phyloP scores from a whole-genome alignment of 2,113 vertebrate species.

The Chloropsis cyanopogon region DNA sequence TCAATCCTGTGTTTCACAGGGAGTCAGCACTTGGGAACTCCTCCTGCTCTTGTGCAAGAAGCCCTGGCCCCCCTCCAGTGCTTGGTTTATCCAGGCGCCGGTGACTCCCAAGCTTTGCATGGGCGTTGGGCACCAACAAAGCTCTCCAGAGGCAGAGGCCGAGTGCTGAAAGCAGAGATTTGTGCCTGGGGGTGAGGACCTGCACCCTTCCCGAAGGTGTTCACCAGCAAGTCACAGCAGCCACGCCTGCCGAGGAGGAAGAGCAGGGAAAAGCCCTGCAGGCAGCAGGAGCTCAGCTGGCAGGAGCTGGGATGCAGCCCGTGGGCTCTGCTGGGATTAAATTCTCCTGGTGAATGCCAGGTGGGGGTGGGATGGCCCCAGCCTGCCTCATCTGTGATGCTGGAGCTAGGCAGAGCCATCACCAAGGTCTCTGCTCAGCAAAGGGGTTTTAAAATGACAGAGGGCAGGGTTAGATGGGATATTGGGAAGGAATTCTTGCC shows the following conservation, averaged over 20 bases:
- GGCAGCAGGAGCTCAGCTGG: not conserved
- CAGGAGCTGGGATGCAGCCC: not conserved
- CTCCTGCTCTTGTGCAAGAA: conserved; percentile 14
- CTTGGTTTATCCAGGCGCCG: not conserved
- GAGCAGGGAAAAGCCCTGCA: not conserved
- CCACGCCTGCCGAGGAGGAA: not conserved
- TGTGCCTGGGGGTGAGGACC: not conserved
- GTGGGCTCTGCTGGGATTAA: not conserved
- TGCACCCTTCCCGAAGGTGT: not conserved
- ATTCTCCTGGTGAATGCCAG: rapidly evolving
- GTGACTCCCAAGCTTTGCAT: conserved; percentile 34
- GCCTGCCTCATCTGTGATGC: not conserved
- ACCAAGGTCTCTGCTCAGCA: not conserved
- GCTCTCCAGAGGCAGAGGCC: not conserved
- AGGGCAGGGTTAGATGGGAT: not conserved
- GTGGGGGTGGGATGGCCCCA: not conserved
- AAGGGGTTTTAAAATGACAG: not conserved
- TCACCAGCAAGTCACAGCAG: not conserved
- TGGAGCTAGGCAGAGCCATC: not conserved
- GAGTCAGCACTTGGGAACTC: not conserved
- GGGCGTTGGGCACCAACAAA: conserved; percentile 33
- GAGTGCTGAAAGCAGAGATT: not conserved
- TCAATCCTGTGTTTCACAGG: rapidly evolving
- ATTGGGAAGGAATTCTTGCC: not conserved
- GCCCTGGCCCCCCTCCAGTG: not conserved